These are phyloP conservation scores for Hydra vulgaris DNA, from an alignment of 30 jellyfish, hydroid and myxozoan species.

Conservation along the genomic window DNA sequence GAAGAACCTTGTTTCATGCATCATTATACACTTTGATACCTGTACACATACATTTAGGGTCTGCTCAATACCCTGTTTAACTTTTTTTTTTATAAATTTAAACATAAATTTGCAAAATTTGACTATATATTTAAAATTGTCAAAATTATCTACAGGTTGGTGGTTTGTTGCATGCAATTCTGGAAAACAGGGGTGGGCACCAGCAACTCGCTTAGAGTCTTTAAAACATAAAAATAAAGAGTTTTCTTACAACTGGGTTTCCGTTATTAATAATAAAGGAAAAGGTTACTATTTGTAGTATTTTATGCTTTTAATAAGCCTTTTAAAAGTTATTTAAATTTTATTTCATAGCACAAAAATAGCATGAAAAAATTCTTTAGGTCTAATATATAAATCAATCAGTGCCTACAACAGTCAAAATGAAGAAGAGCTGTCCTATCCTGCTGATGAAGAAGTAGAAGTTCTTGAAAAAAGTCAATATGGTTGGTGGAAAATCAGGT, in stretches of 20 bases:
- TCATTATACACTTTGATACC: too few relatives aligned
- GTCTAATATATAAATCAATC: constrained; percentile 49
- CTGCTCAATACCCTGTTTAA: too few relatives aligned
- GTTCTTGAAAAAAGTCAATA: constrained; percentile 79
- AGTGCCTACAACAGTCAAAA: constrained; percentile 63
- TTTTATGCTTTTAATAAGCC: too few relatives aligned
- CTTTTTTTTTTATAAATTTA: too few relatives aligned
- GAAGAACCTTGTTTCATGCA: too few relatives aligned
- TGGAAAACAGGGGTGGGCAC: constrained; percentile 99
- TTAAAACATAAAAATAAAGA: neutral
- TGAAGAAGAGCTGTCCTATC: constrained; percentile 69
- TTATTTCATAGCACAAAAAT: too few relatives aligned
- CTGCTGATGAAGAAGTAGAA: constrained; percentile 61
- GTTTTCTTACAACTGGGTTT: constrained; percentile 23
- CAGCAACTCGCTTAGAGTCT: constrained; percentile 89
- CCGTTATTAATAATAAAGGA: constrained; percentile 13
- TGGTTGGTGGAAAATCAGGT: constrained; percentile 98
- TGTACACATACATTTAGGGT: too few relatives aligned
- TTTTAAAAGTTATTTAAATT: too few relatives aligned
- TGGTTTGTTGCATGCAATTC: constrained; percentile 79
- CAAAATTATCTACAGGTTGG: constrained; percentile 52
- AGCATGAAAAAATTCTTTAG: too few relatives aligned
- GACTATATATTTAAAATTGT: too few relatives aligned
- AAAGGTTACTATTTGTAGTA: too few relatives aligned
- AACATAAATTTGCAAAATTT: too few relatives aligned